phyloP scores from a whole-genome alignment of 2,113 vertebrate genomes.

The Toxotes jaculatrix region DNA sequence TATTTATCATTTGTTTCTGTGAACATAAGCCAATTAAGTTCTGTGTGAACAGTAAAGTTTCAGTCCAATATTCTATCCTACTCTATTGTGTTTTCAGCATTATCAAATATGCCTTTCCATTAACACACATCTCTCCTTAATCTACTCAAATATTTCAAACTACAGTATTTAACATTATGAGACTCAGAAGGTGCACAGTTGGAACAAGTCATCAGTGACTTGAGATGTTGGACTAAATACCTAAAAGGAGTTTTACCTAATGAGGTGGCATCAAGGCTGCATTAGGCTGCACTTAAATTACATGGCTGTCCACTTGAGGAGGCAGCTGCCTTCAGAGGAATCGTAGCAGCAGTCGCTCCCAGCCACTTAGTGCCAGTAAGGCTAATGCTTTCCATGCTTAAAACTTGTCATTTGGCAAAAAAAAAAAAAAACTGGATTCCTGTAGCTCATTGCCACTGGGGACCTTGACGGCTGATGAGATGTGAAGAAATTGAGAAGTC shows the following conservation, averaged over 20 bases:
- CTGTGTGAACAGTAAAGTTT: not conserved
- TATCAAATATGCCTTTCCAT: not conserved
- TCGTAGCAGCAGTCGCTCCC: conserved; percentile 27
- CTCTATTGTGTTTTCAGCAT: not conserved
- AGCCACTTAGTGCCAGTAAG: conserved; percentile 61
- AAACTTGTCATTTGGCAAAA: conserved; percentile 56
- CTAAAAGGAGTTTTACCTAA: conserved; percentile 61
- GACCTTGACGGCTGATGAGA: conserved; percentile 55
- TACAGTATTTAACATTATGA: conserved; percentile 15
- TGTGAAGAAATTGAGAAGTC: conserved; percentile 40
- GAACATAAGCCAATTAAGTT: not conserved
- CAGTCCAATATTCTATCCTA: not conserved
- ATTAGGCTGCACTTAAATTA: conserved; percentile 63
- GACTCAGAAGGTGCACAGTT: not conserved
- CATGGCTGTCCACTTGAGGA: conserved; percentile 51
- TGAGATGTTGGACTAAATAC: conserved; percentile 9
- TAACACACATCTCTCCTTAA: conserved; percentile 17
- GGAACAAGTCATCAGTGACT: conserved; percentile 30
- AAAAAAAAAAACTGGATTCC: conserved; percentile 32
- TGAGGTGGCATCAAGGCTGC: conserved; percentile 56
- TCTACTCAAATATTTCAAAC: conserved; percentile 1
- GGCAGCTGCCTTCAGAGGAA: conserved; percentile 55
- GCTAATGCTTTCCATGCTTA: conserved; percentile 43
- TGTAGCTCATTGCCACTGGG: conserved; percentile 15
- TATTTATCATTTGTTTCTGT: not conserved